Conservation (phyloP, 2,888 invertebrate species). For the Pinctada fucata region DNA sequence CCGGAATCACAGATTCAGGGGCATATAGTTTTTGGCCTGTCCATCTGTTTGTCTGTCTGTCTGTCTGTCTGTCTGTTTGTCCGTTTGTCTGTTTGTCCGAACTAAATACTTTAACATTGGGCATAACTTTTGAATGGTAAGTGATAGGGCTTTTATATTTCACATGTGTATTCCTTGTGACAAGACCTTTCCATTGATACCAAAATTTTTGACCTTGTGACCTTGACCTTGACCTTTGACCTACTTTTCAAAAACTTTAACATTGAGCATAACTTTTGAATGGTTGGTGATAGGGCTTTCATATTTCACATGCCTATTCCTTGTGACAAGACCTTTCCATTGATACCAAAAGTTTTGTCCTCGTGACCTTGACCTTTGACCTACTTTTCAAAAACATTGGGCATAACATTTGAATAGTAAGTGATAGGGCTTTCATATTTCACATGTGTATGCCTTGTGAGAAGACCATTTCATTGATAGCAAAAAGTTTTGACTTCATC, state of each 20-base stretch:
- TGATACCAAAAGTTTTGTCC: background rate
- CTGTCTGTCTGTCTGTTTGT: background rate
- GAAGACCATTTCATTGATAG: too few relatives aligned
- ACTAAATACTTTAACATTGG: background rate
- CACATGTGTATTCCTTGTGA: background rate
- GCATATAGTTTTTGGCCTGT: background rate
- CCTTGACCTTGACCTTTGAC: constrained; percentile 1
- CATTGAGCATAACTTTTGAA: background rate
- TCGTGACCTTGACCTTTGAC: background rate
- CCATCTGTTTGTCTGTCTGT: background rate
- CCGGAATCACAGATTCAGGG: background rate
- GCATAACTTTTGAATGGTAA: background rate
- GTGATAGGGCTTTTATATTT: background rate
- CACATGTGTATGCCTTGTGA: too few relatives aligned
- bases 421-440: too few relatives aligned
- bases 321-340: background rate
- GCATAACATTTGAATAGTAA: too few relatives aligned
- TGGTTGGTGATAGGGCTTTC: background rate
- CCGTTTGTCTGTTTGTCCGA: background rate
- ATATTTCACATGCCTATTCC: background rate
- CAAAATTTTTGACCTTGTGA: background rate
- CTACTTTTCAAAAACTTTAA: background rate
- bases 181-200: background rate
- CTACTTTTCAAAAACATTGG: background rate
- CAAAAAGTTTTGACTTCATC: too few relatives aligned